Percentiles rank a stretch among this genome's conserved stretches.
phyloP scores from a whole-genome alignment of 2,113 vertebrate genomes.

The Hiodon tergisus region DNA sequence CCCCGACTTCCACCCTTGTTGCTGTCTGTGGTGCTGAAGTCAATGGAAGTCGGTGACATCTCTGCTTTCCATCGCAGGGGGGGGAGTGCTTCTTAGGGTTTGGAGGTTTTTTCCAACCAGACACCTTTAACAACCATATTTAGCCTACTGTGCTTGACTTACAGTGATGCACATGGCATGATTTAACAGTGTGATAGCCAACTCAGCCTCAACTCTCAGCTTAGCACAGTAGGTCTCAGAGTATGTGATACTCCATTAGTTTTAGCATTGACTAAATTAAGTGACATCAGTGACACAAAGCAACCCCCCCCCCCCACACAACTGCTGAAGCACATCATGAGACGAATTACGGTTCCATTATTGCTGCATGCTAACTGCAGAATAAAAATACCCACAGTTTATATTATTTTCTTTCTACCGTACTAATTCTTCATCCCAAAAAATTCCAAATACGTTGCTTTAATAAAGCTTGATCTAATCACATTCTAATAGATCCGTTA shows the following conservation, averaged over 20 bases:
- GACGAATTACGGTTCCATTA: neutral
- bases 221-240: neutral
- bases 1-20: constrained; percentile 22
- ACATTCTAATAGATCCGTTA: no score
- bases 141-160: neutral
- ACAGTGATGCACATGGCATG: neutral
- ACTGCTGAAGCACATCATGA: neutral
- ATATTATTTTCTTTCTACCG: no score
- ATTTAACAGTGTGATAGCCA: neutral
- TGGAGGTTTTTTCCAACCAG: constrained; percentile 9
- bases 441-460: no score
- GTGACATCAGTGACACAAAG: neutral
- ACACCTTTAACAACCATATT: constrained; percentile 1
- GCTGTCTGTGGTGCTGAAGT: constrained; percentile 41
- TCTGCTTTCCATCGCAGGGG: constrained; percentile 33
- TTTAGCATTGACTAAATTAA: neutral
- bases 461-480: no score
- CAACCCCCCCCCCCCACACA: neutral
- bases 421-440: no score
- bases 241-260: neutral
- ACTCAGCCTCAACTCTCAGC: neutral
- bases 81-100: constrained; percentile 10
- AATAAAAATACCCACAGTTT: no score
- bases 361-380: neutral
- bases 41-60: constrained; percentile 45